A percentile compares a stretch with the other conserved stretches of the same genome.
These are phyloP conservation scores for Campylorhamphus procurvoides DNA, from an alignment of 2,113 vertebrate genomes.

Conservation along the genomic window DNA sequence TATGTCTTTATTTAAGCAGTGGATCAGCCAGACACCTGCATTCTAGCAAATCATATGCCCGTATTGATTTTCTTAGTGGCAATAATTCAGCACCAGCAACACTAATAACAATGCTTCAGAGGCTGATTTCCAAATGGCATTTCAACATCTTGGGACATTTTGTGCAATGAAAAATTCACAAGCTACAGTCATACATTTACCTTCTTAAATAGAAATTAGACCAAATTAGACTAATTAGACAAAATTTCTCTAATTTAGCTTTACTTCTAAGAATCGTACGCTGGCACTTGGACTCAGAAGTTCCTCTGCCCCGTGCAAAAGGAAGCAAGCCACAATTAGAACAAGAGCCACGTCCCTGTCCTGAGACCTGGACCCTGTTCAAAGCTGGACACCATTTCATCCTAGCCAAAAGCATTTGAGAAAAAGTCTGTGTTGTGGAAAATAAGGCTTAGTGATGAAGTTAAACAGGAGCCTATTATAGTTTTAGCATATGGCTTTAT, in stretches of 20 bases:
- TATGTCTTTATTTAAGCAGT: conserved; percentile 31
- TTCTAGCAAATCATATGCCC: conserved; percentile 5
- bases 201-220: not conserved
- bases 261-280: not conserved
- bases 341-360: not conserved
- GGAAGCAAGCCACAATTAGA: not conserved
- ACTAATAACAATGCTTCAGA: not conserved
- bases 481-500: not conserved
- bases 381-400: accelerated
- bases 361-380: not conserved
- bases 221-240: not conserved
- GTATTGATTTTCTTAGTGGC: conserved; percentile 24
- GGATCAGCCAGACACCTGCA: not conserved
- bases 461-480: not conserved
- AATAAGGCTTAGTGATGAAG: not conserved
- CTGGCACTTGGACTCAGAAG: not conserved
- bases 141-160: not conserved
- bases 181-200: not conserved
- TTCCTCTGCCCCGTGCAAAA: not conserved
- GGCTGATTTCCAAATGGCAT: not conserved
- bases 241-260: not conserved
- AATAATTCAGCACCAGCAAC: not conserved
- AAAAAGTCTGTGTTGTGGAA: not conserved
- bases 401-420: not conserved
- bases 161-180: not conserved